These are phyloP conservation scores for Deilephila elpenor DNA, from an alignment of 2,888 invertebrate species.

Conservation along the genomic window DNA sequence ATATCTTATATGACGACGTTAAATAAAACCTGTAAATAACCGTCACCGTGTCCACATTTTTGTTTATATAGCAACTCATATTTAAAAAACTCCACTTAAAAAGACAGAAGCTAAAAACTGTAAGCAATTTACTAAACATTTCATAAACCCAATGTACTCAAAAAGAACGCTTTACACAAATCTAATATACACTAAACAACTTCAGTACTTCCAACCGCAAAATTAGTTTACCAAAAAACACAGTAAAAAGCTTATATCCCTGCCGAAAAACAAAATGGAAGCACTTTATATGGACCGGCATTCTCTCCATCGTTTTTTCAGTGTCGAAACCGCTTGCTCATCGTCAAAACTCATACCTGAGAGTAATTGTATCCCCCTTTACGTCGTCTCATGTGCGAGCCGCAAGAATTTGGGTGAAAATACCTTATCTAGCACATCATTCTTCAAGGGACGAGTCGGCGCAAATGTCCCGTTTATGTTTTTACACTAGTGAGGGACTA, in stretches of 20 bases:
- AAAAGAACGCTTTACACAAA: neutral
- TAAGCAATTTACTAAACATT: neutral
- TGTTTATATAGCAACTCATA: neutral
- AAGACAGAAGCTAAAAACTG: neutral
- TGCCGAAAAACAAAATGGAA: conserved; percentile 17
- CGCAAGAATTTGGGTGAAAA: conserved; percentile 42
- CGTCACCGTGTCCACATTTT: neutral
- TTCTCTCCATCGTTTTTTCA: conserved; percentile 17
- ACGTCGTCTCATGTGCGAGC: conserved; percentile 34
- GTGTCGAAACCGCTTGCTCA: conserved; percentile 19
- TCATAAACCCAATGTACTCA: neutral
- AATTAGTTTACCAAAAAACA: conserved; percentile 9
- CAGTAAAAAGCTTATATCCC: conserved; percentile 1
- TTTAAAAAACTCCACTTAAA: neutral
- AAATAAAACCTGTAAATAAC: too few species aligned
- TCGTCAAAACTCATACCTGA: conserved; percentile 25
- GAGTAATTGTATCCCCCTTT: conserved; percentile 29
- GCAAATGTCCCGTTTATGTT: conserved; percentile 56
- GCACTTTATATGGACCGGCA: conserved; percentile 17
- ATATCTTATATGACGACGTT: too few species aligned
- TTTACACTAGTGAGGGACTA: conserved; percentile 46
- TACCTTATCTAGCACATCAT: conserved; percentile 54
- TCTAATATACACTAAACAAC: conserved; percentile 3
- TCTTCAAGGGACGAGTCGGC: conserved; percentile 46
- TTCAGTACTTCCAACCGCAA: neutral